Base-by-base conservation (phyloP, 2,797 vertebrate species). In the Coilia nasus region DNA sequence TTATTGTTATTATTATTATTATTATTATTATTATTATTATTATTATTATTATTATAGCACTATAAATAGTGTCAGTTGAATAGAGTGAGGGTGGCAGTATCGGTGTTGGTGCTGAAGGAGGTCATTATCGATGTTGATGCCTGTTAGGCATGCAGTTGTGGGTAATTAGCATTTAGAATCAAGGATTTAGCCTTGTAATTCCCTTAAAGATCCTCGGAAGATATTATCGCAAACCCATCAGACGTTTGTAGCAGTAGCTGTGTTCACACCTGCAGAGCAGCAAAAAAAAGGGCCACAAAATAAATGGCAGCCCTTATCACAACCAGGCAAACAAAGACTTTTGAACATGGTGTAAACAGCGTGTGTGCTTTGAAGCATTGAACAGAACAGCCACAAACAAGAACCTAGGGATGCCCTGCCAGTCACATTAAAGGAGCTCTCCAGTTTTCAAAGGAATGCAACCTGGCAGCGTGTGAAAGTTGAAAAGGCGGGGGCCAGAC, bases 381-480 rank as follows among this genome's bases (percentile, higher is more conserved):
- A 41, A 75, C 67, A 75, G 25, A 35, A 71, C 64, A 71, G 12
- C 64, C 67, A 35, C 50, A 54, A 54, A 35, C 28, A 35, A 75
- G 28, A 75, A 9, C 31, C 67, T 7, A 75, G 67, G 67, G 31
- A 75, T 17, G 11, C 28, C 67, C 31, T 75, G 67, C 28, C 67
- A 75, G 31, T 35, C 67, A 75, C 67, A 35, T 71, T 71, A 35
- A 71, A 67, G 17, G 28, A 75, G 28, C 5, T 75, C 15, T 17
- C 28, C 67, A 35, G 19, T 75, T 75, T 28, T 75, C 67, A 75
- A 19, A 75, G 67, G 67, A 75, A 75, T 75, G 28, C 67, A 75
- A 28, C 4, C 15, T 75, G 67, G 35, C 67, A 41, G 64, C 25
- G 3, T 19, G 17, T 19, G 17, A 75, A 41, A 75, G 67, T 75